Conservation (phyloP, 2,888 invertebrate species). For the Strigamia crassipes region DNA sequence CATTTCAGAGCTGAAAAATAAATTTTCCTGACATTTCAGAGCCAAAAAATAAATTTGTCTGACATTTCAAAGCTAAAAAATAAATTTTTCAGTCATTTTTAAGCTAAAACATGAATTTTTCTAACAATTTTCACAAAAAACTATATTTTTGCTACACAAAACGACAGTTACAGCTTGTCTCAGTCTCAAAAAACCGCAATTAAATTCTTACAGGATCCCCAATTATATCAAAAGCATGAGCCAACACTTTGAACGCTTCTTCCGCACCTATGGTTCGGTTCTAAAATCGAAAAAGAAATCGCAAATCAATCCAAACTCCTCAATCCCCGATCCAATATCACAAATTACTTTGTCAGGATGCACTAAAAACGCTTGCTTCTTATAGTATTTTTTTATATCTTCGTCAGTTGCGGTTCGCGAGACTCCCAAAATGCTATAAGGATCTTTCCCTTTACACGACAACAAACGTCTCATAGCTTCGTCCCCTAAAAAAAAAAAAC, state of each 20-base stretch:
- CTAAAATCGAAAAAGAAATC: slow-evolving; percentile 51
- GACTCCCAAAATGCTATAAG: slow-evolving; percentile 90
- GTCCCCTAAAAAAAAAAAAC: slow-evolving; percentile 64
- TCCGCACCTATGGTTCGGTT: slow-evolving; percentile 94
- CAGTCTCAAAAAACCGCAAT: too few relatives aligned
- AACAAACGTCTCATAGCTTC: slow-evolving; percentile 92
- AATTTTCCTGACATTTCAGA: too few relatives aligned
- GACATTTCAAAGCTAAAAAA: too few relatives aligned
- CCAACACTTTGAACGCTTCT: slow-evolving; percentile 93
- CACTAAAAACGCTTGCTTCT: slow-evolving; percentile 88
- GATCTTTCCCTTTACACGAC: slow-evolving; percentile 93
- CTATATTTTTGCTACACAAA: too few relatives aligned
- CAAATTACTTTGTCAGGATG: slow-evolving; percentile 79
- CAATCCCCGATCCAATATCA: too few relatives aligned
- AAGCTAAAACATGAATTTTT: too few relatives aligned
- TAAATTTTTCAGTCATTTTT: too few relatives aligned
- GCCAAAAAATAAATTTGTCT: too few relatives aligned
- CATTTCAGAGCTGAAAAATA: too few relatives aligned
- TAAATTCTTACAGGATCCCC: slow-evolving; percentile 81
- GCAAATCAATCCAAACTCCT: too few relatives aligned
- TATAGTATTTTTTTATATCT: slow-evolving; percentile 92
- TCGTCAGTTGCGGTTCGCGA: slow-evolving; percentile 86
- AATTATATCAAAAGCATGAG: slow-evolving; percentile 92
- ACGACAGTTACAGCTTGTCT: too few relatives aligned
- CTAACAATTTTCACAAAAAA: too few relatives aligned